phyloP scores from a whole-genome alignment of 1,140 invertebrate genomes.

The Dreissena polymorpha region DNA sequence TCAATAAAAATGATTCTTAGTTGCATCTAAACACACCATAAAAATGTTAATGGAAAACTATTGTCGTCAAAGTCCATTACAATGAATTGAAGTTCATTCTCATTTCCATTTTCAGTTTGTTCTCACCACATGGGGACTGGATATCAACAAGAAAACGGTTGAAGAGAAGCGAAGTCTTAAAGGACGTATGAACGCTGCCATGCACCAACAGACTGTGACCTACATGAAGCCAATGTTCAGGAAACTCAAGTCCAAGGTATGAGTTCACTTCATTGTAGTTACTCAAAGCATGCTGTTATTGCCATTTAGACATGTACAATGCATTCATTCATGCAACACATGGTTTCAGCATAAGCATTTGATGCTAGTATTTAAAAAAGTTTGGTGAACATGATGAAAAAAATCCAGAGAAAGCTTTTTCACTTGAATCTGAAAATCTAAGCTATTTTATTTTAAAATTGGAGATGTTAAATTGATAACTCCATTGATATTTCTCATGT shows the following conservation, averaged over 20 bases:
- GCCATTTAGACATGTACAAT: no score
- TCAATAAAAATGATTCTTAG: no score
- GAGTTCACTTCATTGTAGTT: background rate
- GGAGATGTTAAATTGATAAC: no score
- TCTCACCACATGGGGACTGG: conserved; percentile 95
- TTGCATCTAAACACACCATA: no score
- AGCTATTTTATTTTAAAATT: no score
- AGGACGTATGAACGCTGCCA: conserved; percentile 93
- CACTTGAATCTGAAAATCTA: no score
- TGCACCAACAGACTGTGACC: conserved; percentile 92
- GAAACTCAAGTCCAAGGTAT: conserved; percentile 88
- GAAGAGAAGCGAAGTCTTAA: conserved; percentile 90
- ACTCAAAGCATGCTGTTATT: background rate
- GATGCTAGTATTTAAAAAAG: background rate
- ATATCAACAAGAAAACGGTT: conserved; percentile 90
- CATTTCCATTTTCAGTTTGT: conserved; percentile 85
- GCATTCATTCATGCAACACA: background rate
- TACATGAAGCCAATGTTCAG: conserved; percentile 96
- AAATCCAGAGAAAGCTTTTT: no score
- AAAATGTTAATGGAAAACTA: no score
- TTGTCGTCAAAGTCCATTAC: no score
- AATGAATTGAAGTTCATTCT: no score
- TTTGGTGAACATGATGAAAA: background rate
- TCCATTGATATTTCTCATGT: no score
- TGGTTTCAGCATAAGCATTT: background rate